phyloP scores from a whole-genome alignment of 2,888 invertebrate species.

The Harpalus rubripes region DNA sequence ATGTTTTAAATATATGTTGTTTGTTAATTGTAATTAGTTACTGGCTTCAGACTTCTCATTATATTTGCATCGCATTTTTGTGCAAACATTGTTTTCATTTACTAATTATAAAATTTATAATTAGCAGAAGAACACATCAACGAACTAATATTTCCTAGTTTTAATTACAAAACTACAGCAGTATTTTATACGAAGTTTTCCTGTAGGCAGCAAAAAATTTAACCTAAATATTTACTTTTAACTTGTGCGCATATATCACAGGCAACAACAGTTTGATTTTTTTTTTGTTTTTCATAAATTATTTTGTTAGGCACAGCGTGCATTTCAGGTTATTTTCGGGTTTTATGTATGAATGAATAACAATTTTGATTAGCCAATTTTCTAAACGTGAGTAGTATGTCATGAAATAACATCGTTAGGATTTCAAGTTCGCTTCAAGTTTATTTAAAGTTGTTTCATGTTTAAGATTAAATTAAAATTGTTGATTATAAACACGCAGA shows the following conservation, averaged over 20 bases:
- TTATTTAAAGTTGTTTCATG: conserved; percentile 46
- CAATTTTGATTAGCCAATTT: conserved; percentile 40
- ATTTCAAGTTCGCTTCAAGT: conserved; percentile 43
- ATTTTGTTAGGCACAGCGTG: conserved; percentile 22
- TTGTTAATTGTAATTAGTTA: conserved; percentile 37
- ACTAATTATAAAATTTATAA: neutral
- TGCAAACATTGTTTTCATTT: neutral
- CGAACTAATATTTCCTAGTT: conserved; percentile 1
- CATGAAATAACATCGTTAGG: conserved; percentile 27
- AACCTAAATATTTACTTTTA: conserved; percentile 15
- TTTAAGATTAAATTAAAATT: conserved; percentile 31
- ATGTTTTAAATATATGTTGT: conserved; percentile 29
- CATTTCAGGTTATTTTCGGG: conserved; percentile 25
- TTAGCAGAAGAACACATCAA: neutral
- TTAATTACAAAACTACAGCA: conserved; percentile 5
- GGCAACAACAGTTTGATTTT: conserved; percentile 29
- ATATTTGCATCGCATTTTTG: neutral
- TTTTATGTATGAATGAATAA: conserved; percentile 36
- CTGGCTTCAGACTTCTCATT: neutral
- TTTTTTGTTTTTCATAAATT: conserved; percentile 18
- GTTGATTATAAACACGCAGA: conserved; percentile 23
- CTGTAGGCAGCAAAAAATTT: conserved; percentile 12
- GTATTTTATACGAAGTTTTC: neutral
- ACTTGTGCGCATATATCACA: conserved; percentile 3
- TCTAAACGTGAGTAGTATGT: conserved; percentile 29